phyloP scores from a whole-genome alignment of 2,113 vertebrate species.

The Synchiropus splendidus region DNA sequence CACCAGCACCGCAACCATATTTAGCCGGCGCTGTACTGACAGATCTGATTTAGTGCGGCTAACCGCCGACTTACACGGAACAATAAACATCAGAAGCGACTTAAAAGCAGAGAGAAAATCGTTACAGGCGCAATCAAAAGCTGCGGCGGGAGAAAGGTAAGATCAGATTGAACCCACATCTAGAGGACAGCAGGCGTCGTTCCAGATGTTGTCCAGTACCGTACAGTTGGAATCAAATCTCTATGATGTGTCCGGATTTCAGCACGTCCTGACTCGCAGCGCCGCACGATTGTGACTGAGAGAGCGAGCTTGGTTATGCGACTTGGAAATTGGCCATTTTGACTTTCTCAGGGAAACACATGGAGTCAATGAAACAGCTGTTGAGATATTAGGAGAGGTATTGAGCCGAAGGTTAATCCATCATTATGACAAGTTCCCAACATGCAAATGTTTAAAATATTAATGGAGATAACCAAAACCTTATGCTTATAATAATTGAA shows the following conservation, averaged over 20 bases:
- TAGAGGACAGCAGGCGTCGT: constrained; percentile 3
- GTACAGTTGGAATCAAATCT: constrained; percentile 35
- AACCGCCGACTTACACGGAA: constrained; percentile 44
- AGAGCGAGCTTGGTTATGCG: constrained; percentile 35
- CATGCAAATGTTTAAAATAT: constrained; percentile 24
- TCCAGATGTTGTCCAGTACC: constrained; percentile 24
- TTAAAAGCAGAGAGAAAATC: constrained; percentile 29
- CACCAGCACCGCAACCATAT: constrained; percentile 29
- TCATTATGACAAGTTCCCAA: constrained; percentile 37
- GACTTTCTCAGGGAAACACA: constrained; percentile 49
- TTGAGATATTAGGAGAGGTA: constrained; percentile 33
- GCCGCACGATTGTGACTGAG: constrained; percentile 21
- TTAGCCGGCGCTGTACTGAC: constrained; percentile 34
- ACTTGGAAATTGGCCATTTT: constrained; percentile 32
- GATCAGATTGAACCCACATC: constrained; percentile 3
- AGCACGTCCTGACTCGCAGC: constrained; percentile 33
- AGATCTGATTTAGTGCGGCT: constrained; percentile 43
- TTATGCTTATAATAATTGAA: constrained; percentile 10
- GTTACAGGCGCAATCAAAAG: constrained; percentile 24
- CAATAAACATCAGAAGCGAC: constrained; percentile 31
- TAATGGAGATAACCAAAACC: constrained; percentile 34
- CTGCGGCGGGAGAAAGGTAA: constrained; percentile 17
- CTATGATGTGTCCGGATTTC: constrained; percentile 33
- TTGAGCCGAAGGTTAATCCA: constrained; percentile 32
- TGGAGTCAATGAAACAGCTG: constrained; percentile 35